Percentiles rank a stretch among this genome's conserved stretches.
phyloP scores from a whole-genome alignment of 2,797 vertebrate species.

The Chiloscyllium punctatum region DNA sequence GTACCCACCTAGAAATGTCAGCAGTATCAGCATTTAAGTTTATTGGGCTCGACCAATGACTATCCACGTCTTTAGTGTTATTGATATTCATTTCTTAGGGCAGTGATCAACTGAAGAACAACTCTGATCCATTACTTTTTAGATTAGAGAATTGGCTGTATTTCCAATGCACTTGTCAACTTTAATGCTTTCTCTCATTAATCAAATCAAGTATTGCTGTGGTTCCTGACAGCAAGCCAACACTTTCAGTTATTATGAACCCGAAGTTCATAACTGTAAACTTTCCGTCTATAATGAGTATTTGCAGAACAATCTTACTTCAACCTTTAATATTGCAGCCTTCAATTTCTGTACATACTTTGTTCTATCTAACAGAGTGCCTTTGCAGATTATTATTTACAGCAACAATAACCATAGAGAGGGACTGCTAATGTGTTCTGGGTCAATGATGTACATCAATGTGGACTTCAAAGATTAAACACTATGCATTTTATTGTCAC shows the following conservation, averaged over 20 bases:
- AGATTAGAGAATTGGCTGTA: background rate
- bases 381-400: background rate
- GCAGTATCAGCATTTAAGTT: background rate
- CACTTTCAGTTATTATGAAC: background rate
- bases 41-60: background rate
- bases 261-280: background rate
- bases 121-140: background rate
- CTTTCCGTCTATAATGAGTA: background rate
- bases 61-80: background rate
- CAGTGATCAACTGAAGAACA: background rate
- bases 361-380: background rate
- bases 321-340: background rate
- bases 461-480: background rate
- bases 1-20: background rate
- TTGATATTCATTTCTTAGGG: background rate
- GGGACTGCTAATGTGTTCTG: background rate
- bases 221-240: background rate
- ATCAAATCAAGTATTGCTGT: background rate
- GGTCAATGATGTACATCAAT: background rate
- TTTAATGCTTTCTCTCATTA: background rate
- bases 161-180: background rate
- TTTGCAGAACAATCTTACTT: background rate
- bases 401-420: background rate
- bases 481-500: background rate
- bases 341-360: background rate